phyloP scores from a whole-genome alignment of 92 coral and sea anemone species.

The Phenganax stokvisi region DNA sequence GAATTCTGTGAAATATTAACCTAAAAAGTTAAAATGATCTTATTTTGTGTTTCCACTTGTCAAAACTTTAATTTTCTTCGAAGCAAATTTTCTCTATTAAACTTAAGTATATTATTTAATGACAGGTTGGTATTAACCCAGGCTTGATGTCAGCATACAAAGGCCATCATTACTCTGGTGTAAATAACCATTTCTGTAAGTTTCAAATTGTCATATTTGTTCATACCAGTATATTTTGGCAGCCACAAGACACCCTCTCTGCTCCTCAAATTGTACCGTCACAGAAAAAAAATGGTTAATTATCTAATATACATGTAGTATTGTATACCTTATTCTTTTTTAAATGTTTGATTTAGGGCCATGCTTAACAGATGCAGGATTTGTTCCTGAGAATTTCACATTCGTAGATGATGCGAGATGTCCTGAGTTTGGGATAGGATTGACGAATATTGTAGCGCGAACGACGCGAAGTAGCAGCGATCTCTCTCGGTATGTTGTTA shows the following conservation, averaged over 20 bases:
- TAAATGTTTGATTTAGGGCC: slow-evolving; percentile 59
- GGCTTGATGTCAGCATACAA: slow-evolving; percentile 91
- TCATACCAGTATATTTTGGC: no score
- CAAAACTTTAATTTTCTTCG: neutral
- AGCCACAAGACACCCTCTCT: no score
- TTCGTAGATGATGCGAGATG: slow-evolving; percentile 70
- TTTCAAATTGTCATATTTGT: neutral
- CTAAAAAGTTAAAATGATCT: neutral
- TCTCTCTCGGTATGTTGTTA: slow-evolving; percentile 58
- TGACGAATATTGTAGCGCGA: slow-evolving; percentile 90
- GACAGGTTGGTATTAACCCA: slow-evolving; percentile 91
- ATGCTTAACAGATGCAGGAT: slow-evolving; percentile 73
- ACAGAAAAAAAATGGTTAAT: no score
- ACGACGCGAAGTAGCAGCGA: slow-evolving; percentile 93
- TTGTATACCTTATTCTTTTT: neutral
- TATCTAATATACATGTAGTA: no score
- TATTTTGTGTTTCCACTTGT: neutral
- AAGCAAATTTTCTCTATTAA: neutral
- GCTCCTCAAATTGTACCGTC: no score
- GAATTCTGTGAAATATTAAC: no score
- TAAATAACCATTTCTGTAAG: slow-evolving; percentile 93
- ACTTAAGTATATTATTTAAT: neutral
- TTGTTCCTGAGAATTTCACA: slow-evolving; percentile 65
- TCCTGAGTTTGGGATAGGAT: slow-evolving; percentile 73
- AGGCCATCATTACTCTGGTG: slow-evolving; percentile 94